Evolutionary conservation across 2,113 vertebrate genomes (phyloP), one percentile per base, ranked within the genome.

Genomic region (Prietella phreatophila): DNA sequence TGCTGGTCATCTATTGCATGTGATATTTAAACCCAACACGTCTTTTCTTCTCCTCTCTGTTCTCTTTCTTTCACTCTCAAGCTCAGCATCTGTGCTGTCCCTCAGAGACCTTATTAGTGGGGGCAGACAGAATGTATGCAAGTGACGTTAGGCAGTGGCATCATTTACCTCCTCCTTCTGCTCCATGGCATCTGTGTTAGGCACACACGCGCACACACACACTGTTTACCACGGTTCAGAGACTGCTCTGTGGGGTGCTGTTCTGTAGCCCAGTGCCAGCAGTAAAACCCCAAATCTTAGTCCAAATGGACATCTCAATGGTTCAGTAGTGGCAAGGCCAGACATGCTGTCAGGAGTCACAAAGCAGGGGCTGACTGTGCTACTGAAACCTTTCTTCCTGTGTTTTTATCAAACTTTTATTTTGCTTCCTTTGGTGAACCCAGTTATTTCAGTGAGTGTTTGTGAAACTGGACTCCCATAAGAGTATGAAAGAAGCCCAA

Each of bases 111-210:
- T 89, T 91, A 90, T 94, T 93, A 90, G 69, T 82, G 15, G 15
- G 58, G 17, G 85, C 86, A 87, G 89, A 79, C 91, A 91, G 90
- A 91, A 86, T 91, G 88, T 89, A 82, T 55, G 3, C 63, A 88
- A 67, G 88, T 91, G 86, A 85, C 76, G 86, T 88, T 89, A 82
- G 85, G 36, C 82, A 87, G 90, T 81, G 87, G 88, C 71, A 84
- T 33, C 87, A 67, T 76, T 92, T 91, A 94, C 93, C 93, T 89
- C 90, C 75, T 63, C 90, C 86, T 76, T 88, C 65, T 82, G 91
- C 91, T 88, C 86, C 33, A 60, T 63, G 90, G 93, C 93, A 94
- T 95, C 93, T 95, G 94, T 91, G 93, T 92, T 91, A 92, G 86
- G 61, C 86, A 80, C 89, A 89, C 89, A 86, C 71, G 25, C 71